phyloP scores from a whole-genome alignment of 2,888 invertebrate genomes.

The Brachyopa scutellaris region DNA sequence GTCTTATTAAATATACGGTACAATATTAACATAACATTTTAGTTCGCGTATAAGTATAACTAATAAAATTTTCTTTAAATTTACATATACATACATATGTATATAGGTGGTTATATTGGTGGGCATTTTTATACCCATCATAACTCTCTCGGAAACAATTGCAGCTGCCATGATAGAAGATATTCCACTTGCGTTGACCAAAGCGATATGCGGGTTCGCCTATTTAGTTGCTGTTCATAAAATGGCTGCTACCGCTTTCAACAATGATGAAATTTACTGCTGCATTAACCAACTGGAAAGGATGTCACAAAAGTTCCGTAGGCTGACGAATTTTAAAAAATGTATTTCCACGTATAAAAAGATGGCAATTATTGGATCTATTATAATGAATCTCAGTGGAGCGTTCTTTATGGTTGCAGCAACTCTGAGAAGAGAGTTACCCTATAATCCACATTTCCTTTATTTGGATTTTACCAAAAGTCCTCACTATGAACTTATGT shows the following conservation, averaged over 20 bases:
- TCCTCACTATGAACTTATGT: conserved; percentile 30
- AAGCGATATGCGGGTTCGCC: neutral
- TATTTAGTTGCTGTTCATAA: conserved; percentile 11
- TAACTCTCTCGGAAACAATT: neutral
- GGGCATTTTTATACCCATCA: conserved; percentile 6
- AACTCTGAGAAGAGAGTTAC: neutral
- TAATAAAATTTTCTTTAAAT: no score
- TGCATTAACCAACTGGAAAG: conserved; percentile 3
- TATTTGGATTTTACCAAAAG: conserved; percentile 18
- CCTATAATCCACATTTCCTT: conserved; percentile 19
- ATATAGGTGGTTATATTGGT: neutral
- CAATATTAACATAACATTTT: no score
- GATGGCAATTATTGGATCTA: neutral
- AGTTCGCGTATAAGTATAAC: no score
- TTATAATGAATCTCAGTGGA: neutral
- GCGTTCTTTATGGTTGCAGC: conserved; percentile 14
- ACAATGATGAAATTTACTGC: neutral
- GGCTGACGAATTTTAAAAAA: neutral
- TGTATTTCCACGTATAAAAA: neutral
- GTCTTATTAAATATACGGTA: conserved; percentile 9
- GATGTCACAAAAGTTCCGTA: neutral
- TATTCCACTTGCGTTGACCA: neutral
- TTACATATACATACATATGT: no score
- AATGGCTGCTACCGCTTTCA: neutral
- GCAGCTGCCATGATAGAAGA: neutral